Base-by-base conservation (phyloP, 2,888 invertebrate genomes). In the Athalia rosae region DNA sequence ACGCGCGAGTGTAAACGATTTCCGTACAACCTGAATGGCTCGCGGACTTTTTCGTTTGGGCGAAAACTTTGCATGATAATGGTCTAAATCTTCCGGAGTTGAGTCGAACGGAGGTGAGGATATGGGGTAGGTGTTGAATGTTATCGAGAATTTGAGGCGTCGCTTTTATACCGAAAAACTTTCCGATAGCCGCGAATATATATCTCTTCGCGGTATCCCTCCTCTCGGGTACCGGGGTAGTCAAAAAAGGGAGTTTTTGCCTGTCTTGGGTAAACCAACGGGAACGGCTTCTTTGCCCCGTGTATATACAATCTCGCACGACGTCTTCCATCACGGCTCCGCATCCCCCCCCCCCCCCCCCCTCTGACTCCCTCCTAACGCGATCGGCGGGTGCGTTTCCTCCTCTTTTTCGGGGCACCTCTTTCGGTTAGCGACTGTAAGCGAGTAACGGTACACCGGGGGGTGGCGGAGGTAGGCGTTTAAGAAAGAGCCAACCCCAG, bases 401-500 rank as follows among this genome's bases (percentile, higher is more conserved):
- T 45, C 58, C 71, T 71, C 71, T 71, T 67, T 53, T 50, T 8
- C 43, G 67, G 67, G 28, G 28, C 28, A 28, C 53, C 11, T n/a
- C 53, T 53, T 53, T n/a, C 53, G n/a, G 7, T n/a, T 53, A 9
- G 9, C n/a, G 53, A n/a, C 53, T 7, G 53, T n/a, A n/a, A 6
- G 8, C 45, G 11, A 15, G 28, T 67, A 11, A 8, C 3, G 4
- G 50, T 48, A 6, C 58, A 58, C 58, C 5, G 58, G n/a, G 53
- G 28, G 13, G 61, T 43, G 76, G 43, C 4, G 9, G 71, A 56
- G 67, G 79, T 80, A 78, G 78, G 82, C 82, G 81, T 85, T 86
- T 85, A 85, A 86, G 85, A 80, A 85, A 83, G 81, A 81, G 81
- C 80, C 85, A 82, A 82, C 83, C 81, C 78, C 79, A 64, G 73